These are phyloP conservation scores for Hippocampus mohnikei DNA, from an alignment of 2,113 vertebrate species.

Conservation along the genomic window DNA sequence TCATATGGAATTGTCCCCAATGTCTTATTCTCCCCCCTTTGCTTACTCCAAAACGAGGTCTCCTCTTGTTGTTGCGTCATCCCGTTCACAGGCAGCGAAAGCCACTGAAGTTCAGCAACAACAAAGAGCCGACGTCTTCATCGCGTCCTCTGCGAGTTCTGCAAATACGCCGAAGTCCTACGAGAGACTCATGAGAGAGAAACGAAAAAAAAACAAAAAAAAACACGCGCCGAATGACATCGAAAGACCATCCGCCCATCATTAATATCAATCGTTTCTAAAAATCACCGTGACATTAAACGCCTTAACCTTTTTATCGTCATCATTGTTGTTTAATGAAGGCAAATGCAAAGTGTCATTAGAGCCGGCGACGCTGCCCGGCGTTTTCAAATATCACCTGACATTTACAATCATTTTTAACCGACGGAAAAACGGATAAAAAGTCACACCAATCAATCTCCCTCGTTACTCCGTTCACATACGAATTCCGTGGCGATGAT, in stretches of 20 bases:
- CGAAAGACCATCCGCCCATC: background rate
- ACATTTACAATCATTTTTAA: conserved; percentile 28
- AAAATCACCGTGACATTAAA: conserved; percentile 1
- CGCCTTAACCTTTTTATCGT: conserved; percentile 32
- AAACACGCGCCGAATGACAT: background rate
- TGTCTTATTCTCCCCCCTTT: background rate
- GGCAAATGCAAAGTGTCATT: conserved; percentile 17
- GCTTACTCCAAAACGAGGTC: background rate
- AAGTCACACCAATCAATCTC: background rate
- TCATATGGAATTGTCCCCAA: background rate
- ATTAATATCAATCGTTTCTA: background rate
- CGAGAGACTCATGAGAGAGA: background rate
- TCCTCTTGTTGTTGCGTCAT: background rate
- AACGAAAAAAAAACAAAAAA: background rate
- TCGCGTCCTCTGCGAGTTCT: background rate
- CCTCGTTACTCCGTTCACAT: background rate
- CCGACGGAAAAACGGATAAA: conserved; percentile 29
- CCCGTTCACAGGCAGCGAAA: background rate
- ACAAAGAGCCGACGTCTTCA: background rate
- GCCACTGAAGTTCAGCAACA: conserved; percentile 2
- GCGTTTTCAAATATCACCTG: conserved; percentile 31
- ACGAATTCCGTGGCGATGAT: background rate
- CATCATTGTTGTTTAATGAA: conserved; percentile 23
- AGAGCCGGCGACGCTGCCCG: conserved; percentile 1
- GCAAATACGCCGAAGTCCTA: background rate